phyloP scores from a whole-genome alignment of 2,113 vertebrate genomes.

The Elaphurus davidianus region DNA sequence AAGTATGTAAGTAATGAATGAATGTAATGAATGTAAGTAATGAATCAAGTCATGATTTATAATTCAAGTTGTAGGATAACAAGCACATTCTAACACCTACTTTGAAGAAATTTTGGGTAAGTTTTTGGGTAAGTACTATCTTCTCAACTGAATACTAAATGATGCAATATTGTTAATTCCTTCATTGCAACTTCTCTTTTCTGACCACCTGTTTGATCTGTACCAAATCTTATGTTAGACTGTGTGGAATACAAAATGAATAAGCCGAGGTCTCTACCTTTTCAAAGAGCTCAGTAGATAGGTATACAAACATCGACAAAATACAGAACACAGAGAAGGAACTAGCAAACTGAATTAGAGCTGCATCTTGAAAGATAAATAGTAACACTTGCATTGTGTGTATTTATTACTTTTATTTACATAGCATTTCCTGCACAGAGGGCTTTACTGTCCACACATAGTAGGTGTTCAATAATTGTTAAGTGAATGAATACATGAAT shows the following conservation, averaged over 20 bases:
- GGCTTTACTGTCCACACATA: not conserved
- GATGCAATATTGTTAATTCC: not conserved
- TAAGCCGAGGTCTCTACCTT: not conserved
- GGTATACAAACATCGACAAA: not conserved
- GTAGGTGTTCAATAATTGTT: not conserved
- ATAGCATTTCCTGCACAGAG: slow-evolving; percentile 20
- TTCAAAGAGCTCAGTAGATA: not conserved
- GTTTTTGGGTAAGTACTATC: not conserved
- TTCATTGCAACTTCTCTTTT: not conserved
- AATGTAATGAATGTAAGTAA: not conserved
- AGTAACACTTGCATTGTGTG: not conserved
- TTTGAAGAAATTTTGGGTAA: slow-evolving; percentile 1
- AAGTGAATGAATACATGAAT: not conserved
- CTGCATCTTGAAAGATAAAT: slow-evolving; percentile 22
- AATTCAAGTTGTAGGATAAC: not conserved
- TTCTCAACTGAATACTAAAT: not conserved
- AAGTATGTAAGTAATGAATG: no score
- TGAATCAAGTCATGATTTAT: not conserved
- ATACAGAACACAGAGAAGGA: slow-evolving; percentile 1
- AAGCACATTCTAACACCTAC: not conserved
- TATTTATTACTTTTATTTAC: not conserved
- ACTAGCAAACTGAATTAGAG: slow-evolving; percentile 14
- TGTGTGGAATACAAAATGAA: not conserved
- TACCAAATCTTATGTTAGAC: not conserved
- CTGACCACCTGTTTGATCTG: not conserved